These are phyloP conservation scores for Pseudomyrmex concolor DNA, from an alignment of 1,140 invertebrate genomes.

Conservation along the genomic window DNA sequence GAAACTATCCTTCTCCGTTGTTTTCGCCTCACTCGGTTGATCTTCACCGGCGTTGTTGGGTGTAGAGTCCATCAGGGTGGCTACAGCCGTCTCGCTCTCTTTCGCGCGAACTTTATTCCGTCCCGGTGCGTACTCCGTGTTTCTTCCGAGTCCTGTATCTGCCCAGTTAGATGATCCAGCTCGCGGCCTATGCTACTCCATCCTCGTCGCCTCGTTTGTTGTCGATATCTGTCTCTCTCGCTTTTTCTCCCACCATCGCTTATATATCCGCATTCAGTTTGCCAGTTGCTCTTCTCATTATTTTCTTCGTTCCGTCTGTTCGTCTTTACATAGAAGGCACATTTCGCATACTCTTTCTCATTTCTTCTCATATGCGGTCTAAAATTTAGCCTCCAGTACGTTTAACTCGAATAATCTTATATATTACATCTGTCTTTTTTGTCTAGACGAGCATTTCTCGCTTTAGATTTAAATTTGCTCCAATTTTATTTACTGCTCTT, in stretches of 20 bases:
- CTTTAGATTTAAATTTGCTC: conserved; percentile 17
- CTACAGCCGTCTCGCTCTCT: conserved; percentile 51
- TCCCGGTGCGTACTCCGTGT: conserved; percentile 58
- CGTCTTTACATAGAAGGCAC: background rate
- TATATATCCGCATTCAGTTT: background rate
- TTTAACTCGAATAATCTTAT: conserved; percentile 35
- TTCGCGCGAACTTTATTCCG: conserved; percentile 39
- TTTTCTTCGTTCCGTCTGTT: conserved; percentile 42
- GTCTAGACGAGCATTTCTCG: conserved; percentile 6
- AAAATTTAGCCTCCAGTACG: conserved; percentile 49
- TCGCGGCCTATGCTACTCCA: conserved; percentile 47
- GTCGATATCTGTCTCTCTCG: conserved; percentile 37
- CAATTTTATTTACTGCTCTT: background rate
- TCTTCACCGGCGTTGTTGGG: conserved; percentile 27
- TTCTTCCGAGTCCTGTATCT: conserved; percentile 65
- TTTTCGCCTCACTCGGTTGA: conserved; percentile 22
- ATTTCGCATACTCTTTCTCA: conserved; percentile 62
- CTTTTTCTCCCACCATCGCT: conserved; percentile 56
- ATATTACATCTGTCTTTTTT: conserved; percentile 31
- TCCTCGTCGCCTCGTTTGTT: conserved; percentile 23
- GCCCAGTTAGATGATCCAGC: conserved; percentile 63
- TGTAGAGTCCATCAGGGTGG: conserved; percentile 58
- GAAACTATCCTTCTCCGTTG: background rate
- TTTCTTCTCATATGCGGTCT: conserved; percentile 63
- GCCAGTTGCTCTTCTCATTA: conserved; percentile 34